phyloP scores from a whole-genome alignment of 2,888 invertebrate species.

The Ochropleura plecta region DNA sequence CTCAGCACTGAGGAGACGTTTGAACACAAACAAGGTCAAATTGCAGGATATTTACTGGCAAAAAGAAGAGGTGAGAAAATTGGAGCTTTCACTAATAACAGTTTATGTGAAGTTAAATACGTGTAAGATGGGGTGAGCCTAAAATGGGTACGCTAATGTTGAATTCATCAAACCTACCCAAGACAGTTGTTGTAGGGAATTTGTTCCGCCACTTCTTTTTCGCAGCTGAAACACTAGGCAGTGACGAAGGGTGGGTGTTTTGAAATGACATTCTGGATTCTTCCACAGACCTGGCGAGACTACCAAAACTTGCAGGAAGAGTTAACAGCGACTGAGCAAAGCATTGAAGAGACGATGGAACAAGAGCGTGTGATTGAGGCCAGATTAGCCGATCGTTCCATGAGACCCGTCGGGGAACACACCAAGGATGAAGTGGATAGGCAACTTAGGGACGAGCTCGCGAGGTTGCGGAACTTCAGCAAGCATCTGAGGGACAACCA shows the following conservation, averaged over 20 bases:
- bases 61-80: constrained; percentile 90
- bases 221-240: too few relatives aligned
- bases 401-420: constrained; percentile 92
- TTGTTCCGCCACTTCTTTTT: too few relatives aligned
- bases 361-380: constrained; percentile 93
- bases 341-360: constrained; percentile 92
- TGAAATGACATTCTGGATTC: not conserved
- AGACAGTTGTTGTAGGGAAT: too few relatives aligned
- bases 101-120: too few relatives aligned
- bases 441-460: constrained; percentile 92
- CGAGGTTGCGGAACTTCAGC: constrained; percentile 90
- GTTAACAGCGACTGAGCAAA: constrained; percentile 92
- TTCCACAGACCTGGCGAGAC: constrained; percentile 91
- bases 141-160: too few relatives aligned
- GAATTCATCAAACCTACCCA: too few relatives aligned
- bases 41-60: constrained; percentile 95
- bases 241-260: too few relatives aligned
- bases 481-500: constrained; percentile 91
- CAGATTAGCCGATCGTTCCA: constrained; percentile 92
- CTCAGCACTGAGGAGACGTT: constrained; percentile 93
- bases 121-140: too few relatives aligned
- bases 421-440: constrained; percentile 92
- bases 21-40: constrained; percentile 94
- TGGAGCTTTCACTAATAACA: not conserved
- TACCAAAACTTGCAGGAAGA: constrained; percentile 93